A percentile compares a stretch with the other conserved stretches of the same genome.
Conservation (phyloP, 2,797 vertebrate species). For the Poeciliopsis paucimaculata region DNA sequence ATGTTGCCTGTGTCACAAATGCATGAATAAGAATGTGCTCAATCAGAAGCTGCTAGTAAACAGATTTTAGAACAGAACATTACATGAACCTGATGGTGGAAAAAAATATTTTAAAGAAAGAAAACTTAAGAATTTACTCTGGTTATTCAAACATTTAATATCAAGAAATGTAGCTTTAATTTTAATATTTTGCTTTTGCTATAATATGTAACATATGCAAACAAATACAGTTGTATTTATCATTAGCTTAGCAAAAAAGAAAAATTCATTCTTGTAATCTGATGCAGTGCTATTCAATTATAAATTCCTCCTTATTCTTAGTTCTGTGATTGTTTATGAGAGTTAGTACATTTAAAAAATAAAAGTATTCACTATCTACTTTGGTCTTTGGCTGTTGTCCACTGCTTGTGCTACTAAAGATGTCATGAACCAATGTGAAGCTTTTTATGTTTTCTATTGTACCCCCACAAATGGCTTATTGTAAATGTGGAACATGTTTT, state of each 20-base stretch:
- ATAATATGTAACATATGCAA: neutral
- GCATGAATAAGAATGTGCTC: slow-evolving; percentile 11
- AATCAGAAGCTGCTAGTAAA: neutral
- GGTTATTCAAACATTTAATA: neutral
- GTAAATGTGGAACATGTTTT: slow-evolving; percentile 14
- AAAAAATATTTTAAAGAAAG: neutral
- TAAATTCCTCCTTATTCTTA: neutral
- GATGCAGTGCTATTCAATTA: neutral
- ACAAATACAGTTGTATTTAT: neutral
- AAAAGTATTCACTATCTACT: slow-evolving; percentile 43
- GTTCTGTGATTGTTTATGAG: slow-evolving; percentile 59
- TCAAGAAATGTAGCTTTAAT: neutral
- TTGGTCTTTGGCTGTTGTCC: slow-evolving; percentile 51
- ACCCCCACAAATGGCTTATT: slow-evolving; percentile 25
- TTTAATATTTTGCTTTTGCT: slow-evolving; percentile 6
- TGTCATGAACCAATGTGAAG: slow-evolving; percentile 49
- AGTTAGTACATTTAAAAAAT: slow-evolving; percentile 26
- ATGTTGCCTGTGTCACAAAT: slow-evolving; percentile 22
- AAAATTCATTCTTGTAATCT: neutral
- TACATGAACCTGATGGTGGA: too few relatives aligned
- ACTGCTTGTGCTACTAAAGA: slow-evolving; percentile 58
- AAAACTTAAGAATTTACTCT: neutral
- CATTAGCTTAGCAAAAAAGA: neutral
- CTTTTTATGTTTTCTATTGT: slow-evolving; percentile 56
- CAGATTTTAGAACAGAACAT: neutral